Evolutionary conservation across 2,888 invertebrate genomes (phyloP).

Genomic region (Tholera decimalis): DNA sequence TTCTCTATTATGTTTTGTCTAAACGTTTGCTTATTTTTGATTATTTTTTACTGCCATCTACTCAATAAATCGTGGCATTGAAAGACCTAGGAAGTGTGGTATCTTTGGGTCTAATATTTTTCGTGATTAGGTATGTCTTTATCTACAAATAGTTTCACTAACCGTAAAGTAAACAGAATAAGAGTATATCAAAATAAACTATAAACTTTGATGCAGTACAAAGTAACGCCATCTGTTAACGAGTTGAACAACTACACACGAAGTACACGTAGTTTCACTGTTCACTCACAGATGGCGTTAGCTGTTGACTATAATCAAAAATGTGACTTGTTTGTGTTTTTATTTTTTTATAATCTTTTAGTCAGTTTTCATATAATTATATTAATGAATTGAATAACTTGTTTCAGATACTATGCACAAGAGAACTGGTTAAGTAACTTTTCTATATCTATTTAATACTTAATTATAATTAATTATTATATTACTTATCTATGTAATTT

Average conservation of each 20-base stretch:
- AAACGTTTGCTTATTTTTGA: too few relatives aligned
- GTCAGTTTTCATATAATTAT: conserved; percentile 52
- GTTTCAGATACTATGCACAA: conserved; percentile 91
- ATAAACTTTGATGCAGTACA: conserved; percentile 24
- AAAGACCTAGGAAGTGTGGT: too few relatives aligned
- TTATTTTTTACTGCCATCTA: too few relatives aligned
- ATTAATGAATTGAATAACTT: conserved; percentile 82
- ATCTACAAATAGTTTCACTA: too few relatives aligned
- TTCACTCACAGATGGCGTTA: conserved; percentile 77
- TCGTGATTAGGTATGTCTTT: too few relatives aligned
- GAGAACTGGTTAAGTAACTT: conserved; percentile 86
- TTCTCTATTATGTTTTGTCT: too few relatives aligned
- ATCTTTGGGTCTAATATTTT: too few relatives aligned
- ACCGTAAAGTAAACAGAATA: too few relatives aligned
- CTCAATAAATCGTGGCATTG: too few relatives aligned
- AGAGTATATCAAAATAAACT: too few relatives aligned
- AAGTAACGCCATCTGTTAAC: conserved; percentile 65
- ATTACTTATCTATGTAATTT: too few relatives aligned
- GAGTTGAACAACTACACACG: conserved; percentile 37
- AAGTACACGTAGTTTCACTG: conserved; percentile 63
- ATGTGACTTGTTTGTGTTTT: conserved; percentile 7
- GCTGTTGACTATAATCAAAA: conserved; percentile 33
- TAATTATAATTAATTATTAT: background rate
- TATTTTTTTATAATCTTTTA: background rate
- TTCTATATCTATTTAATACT: conserved; percentile 32